phyloP scores from a whole-genome alignment of 2,797 vertebrate species.

The Sebastes jordani region DNA sequence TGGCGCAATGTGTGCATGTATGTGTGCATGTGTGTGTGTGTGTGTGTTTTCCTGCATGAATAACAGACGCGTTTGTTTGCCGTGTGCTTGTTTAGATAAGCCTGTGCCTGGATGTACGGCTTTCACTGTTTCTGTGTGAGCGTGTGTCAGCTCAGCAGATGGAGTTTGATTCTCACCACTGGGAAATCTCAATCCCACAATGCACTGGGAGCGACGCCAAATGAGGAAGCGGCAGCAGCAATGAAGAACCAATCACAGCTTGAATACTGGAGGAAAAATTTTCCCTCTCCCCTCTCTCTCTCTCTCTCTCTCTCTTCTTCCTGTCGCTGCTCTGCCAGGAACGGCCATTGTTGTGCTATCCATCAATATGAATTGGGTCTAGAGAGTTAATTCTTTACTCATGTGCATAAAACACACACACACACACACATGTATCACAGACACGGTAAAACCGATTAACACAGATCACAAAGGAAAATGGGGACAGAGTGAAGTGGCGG shows the following conservation, averaged over 20 bases:
- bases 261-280: slow-evolving; percentile 27
- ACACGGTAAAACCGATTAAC: slow-evolving; percentile 60
- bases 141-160: slow-evolving; percentile 68
- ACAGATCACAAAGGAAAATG: slow-evolving; percentile 54
- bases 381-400: slow-evolving; percentile 32
- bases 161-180: slow-evolving; percentile 71
- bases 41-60: slow-evolving; percentile 38
- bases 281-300: not conserved
- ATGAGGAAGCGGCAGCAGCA: slow-evolving; percentile 55
- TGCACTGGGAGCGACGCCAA: slow-evolving; percentile 75
- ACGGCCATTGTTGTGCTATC: slow-evolving; percentile 56
- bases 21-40: slow-evolving; percentile 2
- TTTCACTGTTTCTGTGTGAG: slow-evolving; percentile 45
- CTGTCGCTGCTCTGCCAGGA: slow-evolving; percentile 19
- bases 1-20: slow-evolving; percentile 29
- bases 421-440: slow-evolving; percentile 36
- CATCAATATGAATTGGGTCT: slow-evolving; percentile 48
- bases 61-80: slow-evolving; percentile 67
- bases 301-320: slow-evolving; percentile 12
- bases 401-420: slow-evolving; percentile 29
- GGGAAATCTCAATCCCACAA: slow-evolving; percentile 80
- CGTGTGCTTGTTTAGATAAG: slow-evolving; percentile 72
- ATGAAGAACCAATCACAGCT: slow-evolving; percentile 65
- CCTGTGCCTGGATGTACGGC: slow-evolving; percentile 62
- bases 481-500: slow-evolving; percentile 19